A percentile compares a stretch with the other conserved stretches of the same genome.
Evolutionary conservation across 2,113 vertebrate species (phyloP).

Genomic region (Aegithalos caudatus): DNA sequence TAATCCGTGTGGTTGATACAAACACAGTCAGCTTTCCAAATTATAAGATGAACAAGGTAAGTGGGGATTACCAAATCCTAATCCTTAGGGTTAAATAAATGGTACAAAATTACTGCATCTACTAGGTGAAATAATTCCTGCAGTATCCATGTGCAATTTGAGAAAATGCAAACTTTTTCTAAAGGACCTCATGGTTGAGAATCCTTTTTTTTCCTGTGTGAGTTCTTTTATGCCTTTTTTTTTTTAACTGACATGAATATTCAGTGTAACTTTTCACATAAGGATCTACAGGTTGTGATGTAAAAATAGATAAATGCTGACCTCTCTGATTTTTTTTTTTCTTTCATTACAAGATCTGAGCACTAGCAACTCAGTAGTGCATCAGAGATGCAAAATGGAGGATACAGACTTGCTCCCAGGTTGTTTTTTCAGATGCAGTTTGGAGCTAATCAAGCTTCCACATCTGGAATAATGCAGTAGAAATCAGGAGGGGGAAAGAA

Average conservation of each 20-base stretch:
- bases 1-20: not conserved
- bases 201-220: not conserved
- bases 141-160: not conserved
- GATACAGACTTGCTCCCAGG: not conserved
- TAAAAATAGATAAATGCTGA: not conserved
- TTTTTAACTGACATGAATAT: not conserved
- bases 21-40: not conserved
- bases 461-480: not conserved
- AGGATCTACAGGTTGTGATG: not conserved
- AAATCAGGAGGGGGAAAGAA: not conserved
- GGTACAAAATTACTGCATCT: not conserved
- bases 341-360: not conserved
- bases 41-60: not conserved
- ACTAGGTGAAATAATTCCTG: not conserved
- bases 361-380: not conserved
- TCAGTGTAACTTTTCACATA: not conserved
- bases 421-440: not conserved
- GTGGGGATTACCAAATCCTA: not conserved
- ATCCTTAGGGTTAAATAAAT: not conserved
- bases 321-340: not conserved
- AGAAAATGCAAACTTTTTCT: not conserved
- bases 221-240: not conserved
- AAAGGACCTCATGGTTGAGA: not conserved
- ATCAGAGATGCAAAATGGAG: not conserved
- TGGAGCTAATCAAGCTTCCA: not conserved